A percentile compares a stretch with the other conserved stretches of the same genome.
Conservation (phyloP, 2,113 vertebrate species). For the Setophaga coronata region DNA sequence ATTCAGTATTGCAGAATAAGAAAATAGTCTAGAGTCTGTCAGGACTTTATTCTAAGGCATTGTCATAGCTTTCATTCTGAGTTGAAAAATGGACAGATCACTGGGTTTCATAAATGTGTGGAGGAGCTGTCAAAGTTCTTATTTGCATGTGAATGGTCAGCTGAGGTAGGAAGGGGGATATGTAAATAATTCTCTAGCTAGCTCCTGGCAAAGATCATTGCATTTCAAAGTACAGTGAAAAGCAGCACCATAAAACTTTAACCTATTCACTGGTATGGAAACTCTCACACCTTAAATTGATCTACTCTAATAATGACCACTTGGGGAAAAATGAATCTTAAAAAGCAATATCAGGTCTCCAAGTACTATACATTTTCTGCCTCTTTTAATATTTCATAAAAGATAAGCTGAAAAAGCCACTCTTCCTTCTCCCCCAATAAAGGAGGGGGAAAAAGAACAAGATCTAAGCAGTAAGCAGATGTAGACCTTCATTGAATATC, state of each 20-base stretch:
- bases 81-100: conserved; percentile 36
- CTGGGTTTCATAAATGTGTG: conserved; percentile 11
- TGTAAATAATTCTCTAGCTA: conserved; percentile 23
- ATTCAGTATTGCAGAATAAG: background rate
- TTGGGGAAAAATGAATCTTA: conserved; percentile 18
- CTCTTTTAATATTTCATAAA: background rate
- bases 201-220: conserved; percentile 33
- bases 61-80: conserved; percentile 5
- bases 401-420: background rate
- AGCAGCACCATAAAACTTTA: conserved; percentile 31
- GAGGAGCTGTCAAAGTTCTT: conserved; percentile 34
- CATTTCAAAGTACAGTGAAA: conserved; percentile 57
- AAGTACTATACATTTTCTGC: background rate
- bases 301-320: background rate
- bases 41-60: conserved; percentile 1
- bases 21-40: background rate
- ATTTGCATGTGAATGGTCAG: conserved; percentile 65
- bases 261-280: conserved; percentile 37
- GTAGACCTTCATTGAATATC: background rate
- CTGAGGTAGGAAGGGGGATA: conserved; percentile 27
- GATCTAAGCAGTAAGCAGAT: background rate
- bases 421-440: background rate
- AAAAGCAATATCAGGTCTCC: background rate
- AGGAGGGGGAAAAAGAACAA: fast-evolving
- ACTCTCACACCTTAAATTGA: conserved; percentile 26